Evolutionary conservation across 2,888 invertebrate species (phyloP).

Genomic region (Phyto melanocephala): DNA sequence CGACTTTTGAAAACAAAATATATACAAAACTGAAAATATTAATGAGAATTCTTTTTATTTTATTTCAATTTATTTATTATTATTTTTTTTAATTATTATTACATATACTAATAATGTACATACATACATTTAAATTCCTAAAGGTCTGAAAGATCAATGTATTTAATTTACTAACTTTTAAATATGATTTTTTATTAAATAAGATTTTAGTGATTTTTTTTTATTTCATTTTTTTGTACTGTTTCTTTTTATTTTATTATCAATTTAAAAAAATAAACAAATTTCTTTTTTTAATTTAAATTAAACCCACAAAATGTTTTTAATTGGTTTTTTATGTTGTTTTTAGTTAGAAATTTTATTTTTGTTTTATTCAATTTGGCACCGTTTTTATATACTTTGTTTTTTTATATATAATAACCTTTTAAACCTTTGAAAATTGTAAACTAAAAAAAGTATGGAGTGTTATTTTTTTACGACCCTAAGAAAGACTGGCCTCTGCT

Average conservation of each 20-base stretch:
- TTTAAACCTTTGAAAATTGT: neutral
- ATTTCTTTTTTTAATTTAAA: constrained; percentile 14
- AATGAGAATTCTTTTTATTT: neutral
- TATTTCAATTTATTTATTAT: neutral
- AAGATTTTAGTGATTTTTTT: too few relatives aligned
- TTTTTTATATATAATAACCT: neutral
- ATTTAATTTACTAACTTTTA: constrained; percentile 35
- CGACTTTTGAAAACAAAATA: constrained; percentile 9
- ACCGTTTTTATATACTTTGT: constrained; percentile 11
- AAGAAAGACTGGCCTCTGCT: neutral
- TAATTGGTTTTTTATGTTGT: constrained; percentile 14
- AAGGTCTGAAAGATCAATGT: neutral
- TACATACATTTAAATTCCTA: constrained; percentile 2
- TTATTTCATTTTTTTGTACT: constrained; percentile 35
- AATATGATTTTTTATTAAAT: constrained; percentile 10
- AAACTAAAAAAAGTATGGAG: too few relatives aligned
- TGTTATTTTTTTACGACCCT: constrained; percentile 6
- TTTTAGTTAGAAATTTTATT: constrained; percentile 5
- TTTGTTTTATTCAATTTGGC: constrained; percentile 29
- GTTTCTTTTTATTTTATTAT: constrained; percentile 32
- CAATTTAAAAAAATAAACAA: constrained; percentile 52
- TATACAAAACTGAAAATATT: neutral
- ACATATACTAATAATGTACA: constrained; percentile 6
- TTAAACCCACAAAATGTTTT: constrained; percentile 28
- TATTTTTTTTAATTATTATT: too few relatives aligned